phyloP scores from a whole-genome alignment of 1,140 invertebrate genomes.

The Tetramorium alpestre region DNA sequence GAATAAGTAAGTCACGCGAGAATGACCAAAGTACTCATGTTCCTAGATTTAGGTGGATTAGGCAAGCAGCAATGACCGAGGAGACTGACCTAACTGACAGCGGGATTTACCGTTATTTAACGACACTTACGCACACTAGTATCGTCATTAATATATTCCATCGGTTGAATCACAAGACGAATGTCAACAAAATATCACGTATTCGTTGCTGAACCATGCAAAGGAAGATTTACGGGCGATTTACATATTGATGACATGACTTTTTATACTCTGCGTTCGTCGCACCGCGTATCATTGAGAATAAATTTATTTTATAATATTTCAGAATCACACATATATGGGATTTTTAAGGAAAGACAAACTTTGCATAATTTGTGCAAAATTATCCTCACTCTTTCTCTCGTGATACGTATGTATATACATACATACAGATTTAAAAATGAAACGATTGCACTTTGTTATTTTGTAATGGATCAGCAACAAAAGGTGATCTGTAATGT shows the following conservation, averaged over 20 bases:
- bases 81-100: conserved; percentile 52
- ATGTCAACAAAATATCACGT: neutral
- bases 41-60: conserved; percentile 29
- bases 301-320: neutral
- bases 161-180: neutral
- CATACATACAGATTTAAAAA: neutral
- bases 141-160: conserved; percentile 64
- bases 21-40: conserved; percentile 9
- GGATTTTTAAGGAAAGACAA: neutral
- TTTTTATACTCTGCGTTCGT: neutral
- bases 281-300: neutral
- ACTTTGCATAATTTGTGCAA: neutral
- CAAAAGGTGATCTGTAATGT: neutral
- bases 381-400: neutral
- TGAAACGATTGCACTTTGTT: neutral
- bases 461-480: neutral
- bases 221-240: neutral
- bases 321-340: neutral
- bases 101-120: conserved; percentile 64
- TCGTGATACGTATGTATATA: neutral
- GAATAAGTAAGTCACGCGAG: conserved; percentile 22
- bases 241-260: neutral
- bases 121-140: neutral
- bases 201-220: neutral
- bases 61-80: conserved; percentile 30